Evolutionary conservation across 2,113 vertebrate species (phyloP), one percentile per base, ranked within the genome.

Genomic region (Phaetusa simplex): DNA sequence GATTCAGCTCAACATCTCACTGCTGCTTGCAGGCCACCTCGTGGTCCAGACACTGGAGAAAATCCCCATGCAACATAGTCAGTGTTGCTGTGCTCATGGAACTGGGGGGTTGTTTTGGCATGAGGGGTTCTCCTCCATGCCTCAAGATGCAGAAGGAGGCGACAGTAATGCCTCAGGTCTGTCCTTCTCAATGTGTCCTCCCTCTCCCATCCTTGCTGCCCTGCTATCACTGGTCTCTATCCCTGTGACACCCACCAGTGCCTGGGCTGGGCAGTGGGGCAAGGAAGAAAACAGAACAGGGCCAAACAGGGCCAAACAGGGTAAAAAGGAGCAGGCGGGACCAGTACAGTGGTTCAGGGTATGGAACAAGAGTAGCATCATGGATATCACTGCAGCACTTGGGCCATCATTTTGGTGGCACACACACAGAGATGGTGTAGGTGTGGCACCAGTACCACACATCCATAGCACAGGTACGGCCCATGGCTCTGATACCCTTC

Each of bases 381-480:
- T 9, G 42, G 61, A 23, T 45, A 14, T 38, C 50, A 21, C 2
- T 53, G 47, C 38, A 76, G 29, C 58, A 7, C n/a, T 34, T 30
- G 72, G 43, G 12, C 42, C 69, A 23, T 43, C 23, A 6, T 49
- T 43, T 77, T 23, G 58, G 40, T 43, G 50, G 14, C 45, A 23
- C 40, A 6, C 4, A 12, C 47, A 34, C 21, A 17, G 3, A 30
- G 50, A 9, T 22, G 34, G 38, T 12, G 0, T 1, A 19, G 19
- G 16, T 18, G 8, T 29, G 36, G 47, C 66, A 52, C 32, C 36
- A 22, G 20, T 10, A 53, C 11, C 21, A 2, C 3, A 2, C 5
- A 7, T 26, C 3, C 1, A 8, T 4, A 29, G 34, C 5, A 15
- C 20, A 43, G 58, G 49, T 20, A 15, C 1, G 1, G 19, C n/a